Conservation (phyloP, 2,113 vertebrate species). For the Chunga burmeisteri region DNA sequence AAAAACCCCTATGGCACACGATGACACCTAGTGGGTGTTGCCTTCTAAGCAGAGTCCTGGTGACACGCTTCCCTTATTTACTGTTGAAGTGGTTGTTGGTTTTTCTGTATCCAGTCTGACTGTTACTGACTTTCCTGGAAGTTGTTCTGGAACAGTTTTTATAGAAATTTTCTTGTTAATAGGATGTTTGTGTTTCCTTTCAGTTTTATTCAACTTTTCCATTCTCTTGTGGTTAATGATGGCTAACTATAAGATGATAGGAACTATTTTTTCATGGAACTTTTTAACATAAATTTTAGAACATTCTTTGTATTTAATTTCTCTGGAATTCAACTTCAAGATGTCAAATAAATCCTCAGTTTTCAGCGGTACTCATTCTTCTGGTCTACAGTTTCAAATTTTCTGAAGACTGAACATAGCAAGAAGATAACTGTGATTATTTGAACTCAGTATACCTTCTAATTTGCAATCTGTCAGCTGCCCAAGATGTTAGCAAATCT, state of each 20-base stretch:
- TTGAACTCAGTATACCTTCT: neutral
- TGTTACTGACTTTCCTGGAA: neutral
- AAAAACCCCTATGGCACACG: neutral
- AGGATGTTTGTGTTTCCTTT: neutral
- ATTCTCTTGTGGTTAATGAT: neutral
- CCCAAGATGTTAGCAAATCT: neutral
- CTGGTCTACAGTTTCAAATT: neutral
- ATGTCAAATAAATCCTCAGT: neutral
- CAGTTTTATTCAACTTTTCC: neutral
- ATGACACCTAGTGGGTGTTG: neutral
- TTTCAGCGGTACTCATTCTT: neutral
- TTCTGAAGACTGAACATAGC: neutral
- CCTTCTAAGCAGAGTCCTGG: neutral
- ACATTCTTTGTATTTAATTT: neutral
- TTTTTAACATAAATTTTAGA: neutral
- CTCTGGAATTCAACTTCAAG: neutral
- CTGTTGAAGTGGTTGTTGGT: neutral
- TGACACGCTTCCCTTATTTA: neutral
- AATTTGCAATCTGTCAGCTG: neutral
- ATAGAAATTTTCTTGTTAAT: neutral
- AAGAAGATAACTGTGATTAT: neutral
- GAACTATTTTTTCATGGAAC: neutral
- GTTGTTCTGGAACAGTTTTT: neutral
- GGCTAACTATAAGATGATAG: neutral
- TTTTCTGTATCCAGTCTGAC: neutral